phyloP scores from a whole-genome alignment of 2,113 vertebrate species.

The Xyrauchen texanus region DNA sequence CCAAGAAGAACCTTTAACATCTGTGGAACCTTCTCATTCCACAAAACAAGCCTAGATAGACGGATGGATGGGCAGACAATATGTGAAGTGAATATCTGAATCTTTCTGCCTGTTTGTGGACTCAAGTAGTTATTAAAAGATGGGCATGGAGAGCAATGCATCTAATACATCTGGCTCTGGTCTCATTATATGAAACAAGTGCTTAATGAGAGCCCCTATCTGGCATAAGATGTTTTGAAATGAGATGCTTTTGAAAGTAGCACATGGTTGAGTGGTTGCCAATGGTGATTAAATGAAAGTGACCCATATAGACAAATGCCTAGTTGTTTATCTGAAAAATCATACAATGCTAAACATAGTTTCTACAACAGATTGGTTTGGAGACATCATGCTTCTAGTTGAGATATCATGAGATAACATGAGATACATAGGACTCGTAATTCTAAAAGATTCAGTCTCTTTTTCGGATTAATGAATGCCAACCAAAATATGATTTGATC shows the following conservation, averaged over 20 bases:
- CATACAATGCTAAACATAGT: neutral
- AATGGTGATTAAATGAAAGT: constrained; percentile 61
- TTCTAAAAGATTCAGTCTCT: neutral
- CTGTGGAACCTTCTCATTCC: no score
- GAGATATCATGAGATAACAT: no score
- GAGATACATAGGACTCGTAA: neutral
- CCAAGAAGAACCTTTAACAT: no score
- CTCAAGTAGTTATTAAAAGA: neutral
- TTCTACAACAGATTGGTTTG: no score
- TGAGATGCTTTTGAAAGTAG: constrained; percentile 17
- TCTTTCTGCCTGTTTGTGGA: no score
- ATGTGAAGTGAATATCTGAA: no score
- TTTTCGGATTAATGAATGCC: neutral
- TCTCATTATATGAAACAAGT: constrained; percentile 9
- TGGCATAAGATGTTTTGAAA: constrained; percentile 32
- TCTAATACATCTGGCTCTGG: neutral
- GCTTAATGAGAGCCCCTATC: neutral
- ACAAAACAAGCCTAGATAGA: no score
- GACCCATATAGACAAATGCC: constrained; percentile 52
- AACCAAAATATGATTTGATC: neutral
- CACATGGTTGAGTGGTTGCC: constrained; percentile 32
- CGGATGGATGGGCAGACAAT: no score
- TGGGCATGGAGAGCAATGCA: neutral
- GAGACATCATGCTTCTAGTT: no score
- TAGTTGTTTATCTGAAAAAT: constrained; percentile 42